Conservation (phyloP, 1,140 invertebrate genomes). For the Hermetia illucens region DNA sequence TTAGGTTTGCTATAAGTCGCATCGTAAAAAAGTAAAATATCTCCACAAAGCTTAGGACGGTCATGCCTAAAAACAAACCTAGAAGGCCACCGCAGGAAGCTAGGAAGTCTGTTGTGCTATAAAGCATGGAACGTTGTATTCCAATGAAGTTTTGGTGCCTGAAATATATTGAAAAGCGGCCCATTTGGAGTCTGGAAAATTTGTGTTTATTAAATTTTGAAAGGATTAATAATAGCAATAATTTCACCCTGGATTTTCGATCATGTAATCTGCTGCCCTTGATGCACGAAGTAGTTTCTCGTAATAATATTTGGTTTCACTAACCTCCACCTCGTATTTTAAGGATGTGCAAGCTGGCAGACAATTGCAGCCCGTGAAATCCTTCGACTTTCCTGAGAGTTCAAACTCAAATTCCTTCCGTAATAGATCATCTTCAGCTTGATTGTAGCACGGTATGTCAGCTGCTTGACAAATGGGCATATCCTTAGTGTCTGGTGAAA, state of each 20-base stretch:
- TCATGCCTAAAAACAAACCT: conserved; percentile 45
- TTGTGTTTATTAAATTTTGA: too few species aligned
- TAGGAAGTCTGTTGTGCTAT: conserved; percentile 41
- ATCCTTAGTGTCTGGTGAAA: not conserved
- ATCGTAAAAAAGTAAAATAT: conserved; percentile 42
- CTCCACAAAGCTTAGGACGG: conserved; percentile 41
- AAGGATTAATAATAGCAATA: too few species aligned
- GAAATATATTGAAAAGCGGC: conserved; percentile 37
- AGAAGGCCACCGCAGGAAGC: conserved; percentile 44
- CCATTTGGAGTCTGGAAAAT: not conserved
- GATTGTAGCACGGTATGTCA: not conserved
- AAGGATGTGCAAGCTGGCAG: conserved; percentile 44
- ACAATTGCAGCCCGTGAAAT: conserved; percentile 33
- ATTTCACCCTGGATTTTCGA: not conserved
- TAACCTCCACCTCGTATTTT: conserved; percentile 41
- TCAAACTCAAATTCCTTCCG: too few species aligned
- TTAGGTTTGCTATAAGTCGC: too few species aligned
- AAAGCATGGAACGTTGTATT: conserved; percentile 37
- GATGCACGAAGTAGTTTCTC: conserved; percentile 20
- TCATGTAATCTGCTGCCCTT: conserved; percentile 13
- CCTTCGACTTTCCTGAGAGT: too few species aligned
- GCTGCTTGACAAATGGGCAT: not conserved
- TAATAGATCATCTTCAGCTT: not conserved
- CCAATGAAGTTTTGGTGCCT: conserved; percentile 44
- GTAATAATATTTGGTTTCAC: conserved; percentile 40